phyloP scores from a whole-genome alignment of 2,797 vertebrate species.

The Cuculus canorus region DNA sequence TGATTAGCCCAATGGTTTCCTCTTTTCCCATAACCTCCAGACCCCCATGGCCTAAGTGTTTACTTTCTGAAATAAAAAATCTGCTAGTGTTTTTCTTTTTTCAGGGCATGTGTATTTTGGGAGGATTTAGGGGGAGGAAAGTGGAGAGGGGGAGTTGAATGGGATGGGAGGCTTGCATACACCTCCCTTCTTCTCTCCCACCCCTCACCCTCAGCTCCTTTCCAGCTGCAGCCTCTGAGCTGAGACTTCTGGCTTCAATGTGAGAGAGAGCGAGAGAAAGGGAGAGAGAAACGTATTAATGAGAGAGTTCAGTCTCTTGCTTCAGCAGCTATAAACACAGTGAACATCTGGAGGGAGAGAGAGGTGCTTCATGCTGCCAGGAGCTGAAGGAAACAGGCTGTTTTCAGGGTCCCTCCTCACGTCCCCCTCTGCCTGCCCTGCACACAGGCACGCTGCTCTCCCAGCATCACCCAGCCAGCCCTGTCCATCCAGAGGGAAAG shows the following conservation, averaged over 20 bases:
- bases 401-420: slow-evolving; percentile 11
- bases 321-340: slow-evolving; percentile 82
- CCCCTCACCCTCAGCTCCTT: slow-evolving; percentile 72
- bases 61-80: slow-evolving; percentile 99
- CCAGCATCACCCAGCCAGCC: not conserved
- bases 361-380: slow-evolving; percentile 66
- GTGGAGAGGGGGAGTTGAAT: slow-evolving; percentile 54
- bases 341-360: slow-evolving; percentile 79
- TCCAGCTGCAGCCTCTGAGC: slow-evolving; percentile 87
- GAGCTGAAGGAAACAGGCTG: slow-evolving; percentile 69
- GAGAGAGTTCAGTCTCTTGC: slow-evolving; percentile 76
- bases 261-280: slow-evolving; percentile 19
- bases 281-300: slow-evolving; percentile 70
- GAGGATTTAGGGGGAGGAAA: slow-evolving; percentile 70
- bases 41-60: slow-evolving; percentile 96
- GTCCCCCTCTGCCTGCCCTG: not conserved
- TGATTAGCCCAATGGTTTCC: slow-evolving; percentile 99
- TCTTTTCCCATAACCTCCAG: slow-evolving; percentile 99
- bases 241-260: slow-evolving; percentile 74
- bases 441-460: not conserved
- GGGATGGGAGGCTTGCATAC: slow-evolving; percentile 73
- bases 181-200: slow-evolving; percentile 73
- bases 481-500: not conserved
- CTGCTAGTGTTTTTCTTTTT: slow-evolving; percentile 87
- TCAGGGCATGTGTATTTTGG: slow-evolving; percentile 81